Evolutionary conservation across 1,140 invertebrate species (phyloP).

Genomic region (Drosophila triauraria): DNA sequence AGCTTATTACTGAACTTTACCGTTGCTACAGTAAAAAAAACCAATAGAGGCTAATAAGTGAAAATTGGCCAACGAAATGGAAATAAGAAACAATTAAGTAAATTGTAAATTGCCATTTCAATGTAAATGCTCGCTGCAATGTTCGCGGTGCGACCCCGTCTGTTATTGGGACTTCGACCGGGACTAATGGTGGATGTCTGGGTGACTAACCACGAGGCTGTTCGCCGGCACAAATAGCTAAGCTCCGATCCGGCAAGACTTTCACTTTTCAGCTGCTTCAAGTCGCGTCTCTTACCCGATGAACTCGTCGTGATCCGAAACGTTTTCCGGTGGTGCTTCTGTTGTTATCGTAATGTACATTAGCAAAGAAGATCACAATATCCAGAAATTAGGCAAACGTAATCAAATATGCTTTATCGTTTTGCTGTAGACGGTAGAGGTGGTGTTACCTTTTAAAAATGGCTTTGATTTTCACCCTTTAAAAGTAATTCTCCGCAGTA

Average conservation of each 20-base stretch:
- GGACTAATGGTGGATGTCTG: slow-evolving; percentile 26
- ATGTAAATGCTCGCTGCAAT: slow-evolving; percentile 66
- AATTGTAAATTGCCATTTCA: slow-evolving; percentile 76
- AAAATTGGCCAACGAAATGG: slow-evolving; percentile 66
- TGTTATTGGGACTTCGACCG: slow-evolving; percentile 20
- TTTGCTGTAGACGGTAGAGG: no score
- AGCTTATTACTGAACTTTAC: slow-evolving; percentile 51
- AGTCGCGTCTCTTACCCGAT: slow-evolving; percentile 26
- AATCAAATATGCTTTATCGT: no score
- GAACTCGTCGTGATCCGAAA: slow-evolving; percentile 22
- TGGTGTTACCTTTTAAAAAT: no score
- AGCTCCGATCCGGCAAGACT: slow-evolving; percentile 53
- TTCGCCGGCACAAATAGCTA: slow-evolving; percentile 56
- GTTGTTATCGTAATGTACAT: slow-evolving; percentile 10
- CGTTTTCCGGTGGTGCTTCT: slow-evolving; percentile 15
- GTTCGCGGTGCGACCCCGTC: slow-evolving; percentile 58
- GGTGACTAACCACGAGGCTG: slow-evolving; percentile 25
- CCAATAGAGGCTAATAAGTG: slow-evolving; percentile 65
- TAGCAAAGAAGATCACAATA: neutral
- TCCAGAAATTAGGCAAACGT: no score
- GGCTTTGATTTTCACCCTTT: no score
- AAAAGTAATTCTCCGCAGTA: no score
- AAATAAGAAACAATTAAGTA: slow-evolving; percentile 70
- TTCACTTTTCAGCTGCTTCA: slow-evolving; percentile 68
- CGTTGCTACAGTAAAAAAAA: slow-evolving; percentile 9